These are phyloP conservation scores for Psilopogon haemacephalus DNA, from an alignment of 2,113 vertebrate genomes.

Conservation along the genomic window DNA sequence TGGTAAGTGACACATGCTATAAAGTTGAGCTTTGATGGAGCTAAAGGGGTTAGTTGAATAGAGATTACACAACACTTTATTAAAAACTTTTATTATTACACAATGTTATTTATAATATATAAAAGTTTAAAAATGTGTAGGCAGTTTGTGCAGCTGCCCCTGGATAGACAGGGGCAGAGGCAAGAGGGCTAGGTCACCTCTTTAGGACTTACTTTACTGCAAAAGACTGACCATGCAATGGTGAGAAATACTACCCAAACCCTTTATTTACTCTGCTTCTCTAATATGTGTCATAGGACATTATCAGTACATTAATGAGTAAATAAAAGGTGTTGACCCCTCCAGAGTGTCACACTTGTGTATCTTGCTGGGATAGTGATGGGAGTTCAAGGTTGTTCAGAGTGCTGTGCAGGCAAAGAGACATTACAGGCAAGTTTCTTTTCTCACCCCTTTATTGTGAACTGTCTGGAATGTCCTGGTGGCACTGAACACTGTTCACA, in stretches of 20 bases:
- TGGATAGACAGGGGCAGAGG: neutral
- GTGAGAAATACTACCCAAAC: neutral
- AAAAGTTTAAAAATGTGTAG: neutral
- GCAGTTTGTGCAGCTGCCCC: neutral
- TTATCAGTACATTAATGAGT: neutral
- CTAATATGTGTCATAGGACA: neutral
- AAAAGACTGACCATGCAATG: neutral
- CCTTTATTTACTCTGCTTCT: neutral
- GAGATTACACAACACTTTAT: neutral
- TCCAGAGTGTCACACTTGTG: neutral
- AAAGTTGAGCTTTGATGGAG: neutral
- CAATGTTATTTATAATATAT: neutral
- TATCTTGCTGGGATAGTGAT: neutral
- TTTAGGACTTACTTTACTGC: neutral
- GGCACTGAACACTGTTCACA: neutral
- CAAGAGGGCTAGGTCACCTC: neutral
- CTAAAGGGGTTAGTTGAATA: neutral
- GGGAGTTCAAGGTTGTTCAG: neutral
- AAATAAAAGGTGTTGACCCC: neutral
- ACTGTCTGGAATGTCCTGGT: neutral
- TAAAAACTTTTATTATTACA: neutral
- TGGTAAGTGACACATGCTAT: neutral
- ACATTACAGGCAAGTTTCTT: neutral
- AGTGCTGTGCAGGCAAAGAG: neutral
- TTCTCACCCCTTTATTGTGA: fast-evolving